Base-by-base conservation (phyloP, 2,797 vertebrate species). In the Tolypeutes matacus region DNA sequence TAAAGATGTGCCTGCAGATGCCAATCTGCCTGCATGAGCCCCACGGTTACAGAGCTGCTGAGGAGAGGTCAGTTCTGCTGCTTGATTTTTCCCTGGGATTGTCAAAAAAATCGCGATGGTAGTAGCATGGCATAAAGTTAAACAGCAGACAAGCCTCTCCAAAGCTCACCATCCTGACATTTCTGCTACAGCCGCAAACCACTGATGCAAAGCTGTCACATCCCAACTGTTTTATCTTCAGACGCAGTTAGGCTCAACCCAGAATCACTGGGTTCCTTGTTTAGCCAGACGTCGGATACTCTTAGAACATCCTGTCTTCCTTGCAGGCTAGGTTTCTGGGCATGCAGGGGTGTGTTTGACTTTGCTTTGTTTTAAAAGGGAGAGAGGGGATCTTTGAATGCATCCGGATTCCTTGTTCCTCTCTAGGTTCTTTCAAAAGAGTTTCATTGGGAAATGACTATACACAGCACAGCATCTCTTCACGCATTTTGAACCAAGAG, bases 1-100 rank as follows among this genome's bases (percentile, higher is more conserved):
- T 99, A 99, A 99, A 99, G 99, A 99, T 99, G 99, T 99, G 99
- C 99, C 99, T 99, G 99, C 99, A 99, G 99, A 99, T 99, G 99
- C 98, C 98, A 99, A 97, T 98, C 98, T 98, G 98, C 98, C 98
- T 95, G 91, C 97, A 93, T 84, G 94, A 98, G 98, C 98, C 98
- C 98, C 98, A 98, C 96, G 95, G 98, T 98, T 96, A 97, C 97
- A 95, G 96, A 97, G 97, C 98, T 96, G 95, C 95, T 86, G 76
- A 96, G 53, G 95, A 98, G 98, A 98, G 98, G 98, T 98, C 98
- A 98, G 81, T 87, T 97, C 96, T 96, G 97, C 97, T 96, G 97
- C 97, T 97, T 96, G 97, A 94, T 93, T 98, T 97, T 98, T 98
- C 97, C 91, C 94, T 93, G 96, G 95, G 96, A 97, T 94, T 98